phyloP scores from a whole-genome alignment of 2,797 vertebrate species.

The Apogon talboti region DNA sequence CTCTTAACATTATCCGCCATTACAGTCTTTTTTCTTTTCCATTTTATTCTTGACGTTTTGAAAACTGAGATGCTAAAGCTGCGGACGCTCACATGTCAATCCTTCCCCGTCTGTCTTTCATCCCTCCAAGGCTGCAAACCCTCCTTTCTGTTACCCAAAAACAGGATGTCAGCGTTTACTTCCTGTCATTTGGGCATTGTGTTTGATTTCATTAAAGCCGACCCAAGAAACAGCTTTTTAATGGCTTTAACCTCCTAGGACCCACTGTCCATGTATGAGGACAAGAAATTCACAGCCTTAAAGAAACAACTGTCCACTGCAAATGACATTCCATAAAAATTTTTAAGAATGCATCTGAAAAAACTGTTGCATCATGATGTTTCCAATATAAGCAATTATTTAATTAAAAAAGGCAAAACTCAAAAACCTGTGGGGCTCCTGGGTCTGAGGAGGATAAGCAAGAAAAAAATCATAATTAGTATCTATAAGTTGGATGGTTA shows the following conservation, averaged over 20 bases:
- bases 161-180: slow-evolving; percentile 72
- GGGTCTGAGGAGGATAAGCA: too few relatives aligned
- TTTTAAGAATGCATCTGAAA: too few relatives aligned
- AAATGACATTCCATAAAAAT: too few relatives aligned
- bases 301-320: too few relatives aligned
- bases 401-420: too few relatives aligned
- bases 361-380: too few relatives aligned
- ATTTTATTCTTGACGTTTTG: too few relatives aligned
- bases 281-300: too few relatives aligned
- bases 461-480: not conserved
- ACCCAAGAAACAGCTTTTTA: slow-evolving; percentile 5
- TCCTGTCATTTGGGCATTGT: slow-evolving; percentile 68
- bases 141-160: slow-evolving; percentile 35
- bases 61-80: not conserved
- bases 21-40: not conserved
- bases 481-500: too few relatives aligned
- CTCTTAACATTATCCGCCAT: not conserved
- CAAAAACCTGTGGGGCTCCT: too few relatives aligned
- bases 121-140: slow-evolving; percentile 14
- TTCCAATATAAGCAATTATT: too few relatives aligned
- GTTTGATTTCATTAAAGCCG: slow-evolving; percentile 40
- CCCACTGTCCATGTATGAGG: too few relatives aligned
- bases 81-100: not conserved
- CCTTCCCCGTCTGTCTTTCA: not conserved
- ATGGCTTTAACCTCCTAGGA: not conserved